Conservation (phyloP, 1,140 invertebrate species). For the Helicoverpa zea region DNA sequence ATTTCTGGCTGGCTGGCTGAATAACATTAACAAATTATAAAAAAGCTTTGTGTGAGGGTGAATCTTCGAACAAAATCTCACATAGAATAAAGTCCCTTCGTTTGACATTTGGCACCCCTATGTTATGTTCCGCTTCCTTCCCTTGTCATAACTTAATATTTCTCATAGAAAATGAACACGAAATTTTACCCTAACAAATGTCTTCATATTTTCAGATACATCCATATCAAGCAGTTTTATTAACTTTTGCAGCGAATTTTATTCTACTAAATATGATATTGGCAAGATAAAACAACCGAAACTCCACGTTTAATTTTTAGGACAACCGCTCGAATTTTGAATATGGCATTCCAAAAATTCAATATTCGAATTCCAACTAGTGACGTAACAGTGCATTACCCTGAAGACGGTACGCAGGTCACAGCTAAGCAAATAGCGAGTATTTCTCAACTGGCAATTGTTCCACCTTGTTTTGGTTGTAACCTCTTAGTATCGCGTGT, state of each 20-base stretch:
- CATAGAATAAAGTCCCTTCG: not conserved
- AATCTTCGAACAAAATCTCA: not conserved
- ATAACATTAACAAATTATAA: no score
- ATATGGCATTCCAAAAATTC: not conserved
- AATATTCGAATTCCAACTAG: not conserved
- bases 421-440: constrained; percentile 25
- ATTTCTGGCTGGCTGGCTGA: no score
- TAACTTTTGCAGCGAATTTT: no score
- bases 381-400: not conserved
- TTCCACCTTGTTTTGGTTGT: constrained; percentile 38
- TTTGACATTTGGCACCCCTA: constrained; percentile 1
- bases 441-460: constrained; percentile 40
- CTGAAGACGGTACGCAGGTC: constrained; percentile 2
- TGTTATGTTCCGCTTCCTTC: not conserved
- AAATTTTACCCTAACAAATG: no score
- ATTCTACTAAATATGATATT: no score
- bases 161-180: no score
- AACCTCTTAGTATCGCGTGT: constrained; percentile 21
- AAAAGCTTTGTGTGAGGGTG: no score
- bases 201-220: no score
- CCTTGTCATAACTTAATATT: not conserved
- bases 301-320: not conserved
- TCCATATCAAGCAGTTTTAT: no score
- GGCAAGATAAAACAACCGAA: no score
- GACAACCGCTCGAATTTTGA: not conserved